Conservation (phyloP, 2,888 invertebrate genomes). For the Graphium colonna region DNA sequence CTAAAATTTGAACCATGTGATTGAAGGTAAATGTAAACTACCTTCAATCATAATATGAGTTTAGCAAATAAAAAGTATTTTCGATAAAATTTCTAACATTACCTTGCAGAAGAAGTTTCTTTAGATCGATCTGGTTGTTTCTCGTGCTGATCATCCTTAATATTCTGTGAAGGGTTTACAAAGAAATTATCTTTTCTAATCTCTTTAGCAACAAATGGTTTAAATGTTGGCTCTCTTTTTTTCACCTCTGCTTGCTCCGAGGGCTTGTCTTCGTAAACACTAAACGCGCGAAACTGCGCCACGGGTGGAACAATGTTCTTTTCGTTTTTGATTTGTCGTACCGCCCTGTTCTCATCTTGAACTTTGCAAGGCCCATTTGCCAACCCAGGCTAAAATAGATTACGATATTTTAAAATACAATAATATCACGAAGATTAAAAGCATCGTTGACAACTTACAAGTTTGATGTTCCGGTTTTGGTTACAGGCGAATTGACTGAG, state of each 20-base stretch:
- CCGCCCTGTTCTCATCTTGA: slow-evolving; percentile 70
- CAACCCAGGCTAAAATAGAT: slow-evolving; percentile 55
- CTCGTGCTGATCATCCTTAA: slow-evolving; percentile 54
- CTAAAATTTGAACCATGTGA: no score
- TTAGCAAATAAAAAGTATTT: neutral
- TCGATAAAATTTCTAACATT: slow-evolving; percentile 31
- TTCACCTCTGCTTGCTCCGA: slow-evolving; percentile 62
- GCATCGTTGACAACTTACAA: slow-evolving; percentile 61
- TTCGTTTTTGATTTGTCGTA: slow-evolving; percentile 71
- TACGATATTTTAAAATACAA: slow-evolving; percentile 19
- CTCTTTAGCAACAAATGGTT: slow-evolving; percentile 67
- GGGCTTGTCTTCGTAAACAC: slow-evolving; percentile 85
- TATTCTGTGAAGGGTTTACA: slow-evolving; percentile 58
- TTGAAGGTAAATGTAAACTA: no score
- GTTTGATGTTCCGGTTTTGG: slow-evolving; percentile 73
- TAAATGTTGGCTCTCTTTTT: slow-evolving; percentile 64
- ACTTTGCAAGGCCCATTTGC: slow-evolving; percentile 69
- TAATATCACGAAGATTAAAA: slow-evolving; percentile 16
- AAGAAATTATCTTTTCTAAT: slow-evolving; percentile 56
- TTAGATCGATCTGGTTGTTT: no score
- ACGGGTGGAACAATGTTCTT: slow-evolving; percentile 80
- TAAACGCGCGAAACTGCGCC: slow-evolving; percentile 87
- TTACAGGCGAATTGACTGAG: slow-evolving; percentile 80
- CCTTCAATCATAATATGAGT: no score
- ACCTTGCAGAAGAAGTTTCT: slow-evolving; percentile 50